Percentiles rank a stretch among this genome's conserved stretches.
Evolutionary conservation across 2,888 invertebrate species (phyloP).

Genomic region (Nemoura dubitans): DNA sequence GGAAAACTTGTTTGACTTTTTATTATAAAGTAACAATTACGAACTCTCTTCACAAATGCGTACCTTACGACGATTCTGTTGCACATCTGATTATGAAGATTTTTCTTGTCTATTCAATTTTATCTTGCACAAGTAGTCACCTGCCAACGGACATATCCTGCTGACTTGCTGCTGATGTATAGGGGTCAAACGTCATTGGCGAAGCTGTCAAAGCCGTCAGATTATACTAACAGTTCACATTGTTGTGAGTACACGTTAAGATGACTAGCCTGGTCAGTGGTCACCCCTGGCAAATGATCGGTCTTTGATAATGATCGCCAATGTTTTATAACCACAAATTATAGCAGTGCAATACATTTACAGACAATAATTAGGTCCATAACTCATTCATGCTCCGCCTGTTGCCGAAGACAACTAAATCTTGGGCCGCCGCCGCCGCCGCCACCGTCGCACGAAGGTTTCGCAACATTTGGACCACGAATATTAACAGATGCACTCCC

Average conservation of each 20-base stretch:
- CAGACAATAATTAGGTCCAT: conserved; percentile 20
- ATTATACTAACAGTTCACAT: too few species aligned
- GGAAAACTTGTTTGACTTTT: background rate
- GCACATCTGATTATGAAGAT: too few species aligned
- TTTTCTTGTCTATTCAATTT: background rate
- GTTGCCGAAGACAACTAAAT: background rate
- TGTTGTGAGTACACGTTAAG: background rate
- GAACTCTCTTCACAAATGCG: background rate
- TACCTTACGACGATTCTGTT: background rate
- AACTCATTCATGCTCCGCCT: conserved; percentile 18
- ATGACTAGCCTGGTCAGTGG: background rate
- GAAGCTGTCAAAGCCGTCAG: too few species aligned
- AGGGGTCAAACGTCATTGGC: background rate
- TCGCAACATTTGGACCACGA: background rate
- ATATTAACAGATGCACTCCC: background rate
- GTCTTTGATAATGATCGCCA: conserved; percentile 4
- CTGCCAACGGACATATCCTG: background rate
- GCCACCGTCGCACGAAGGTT: too few species aligned
- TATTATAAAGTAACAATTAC: background rate
- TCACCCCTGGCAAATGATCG: conserved; percentile 3
- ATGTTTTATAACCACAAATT: conserved; percentile 30
- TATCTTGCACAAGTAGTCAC: background rate
- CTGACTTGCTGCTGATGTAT: background rate
- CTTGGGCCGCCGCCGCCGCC: background rate
- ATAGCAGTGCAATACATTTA: conserved; percentile 17